Conservation (phyloP, 2,888 invertebrate genomes). For the Seira musarum region DNA sequence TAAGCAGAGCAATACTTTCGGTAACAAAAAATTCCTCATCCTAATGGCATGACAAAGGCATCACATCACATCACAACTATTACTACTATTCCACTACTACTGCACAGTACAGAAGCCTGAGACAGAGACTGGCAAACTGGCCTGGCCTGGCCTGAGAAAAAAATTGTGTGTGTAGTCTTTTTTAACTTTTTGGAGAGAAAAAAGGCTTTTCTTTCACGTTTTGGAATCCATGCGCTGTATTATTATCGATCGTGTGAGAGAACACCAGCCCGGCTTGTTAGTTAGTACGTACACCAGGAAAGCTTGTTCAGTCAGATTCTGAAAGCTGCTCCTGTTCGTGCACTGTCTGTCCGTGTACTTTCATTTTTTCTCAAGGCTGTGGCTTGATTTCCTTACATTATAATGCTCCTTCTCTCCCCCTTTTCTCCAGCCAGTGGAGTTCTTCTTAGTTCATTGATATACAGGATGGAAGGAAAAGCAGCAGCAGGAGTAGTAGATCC, state of each 20-base stretch:
- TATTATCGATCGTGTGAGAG: conserved; percentile 51
- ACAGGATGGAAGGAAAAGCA: conserved; percentile 8
- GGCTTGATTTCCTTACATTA: conserved; percentile 22
- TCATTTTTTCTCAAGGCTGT: conserved; percentile 38
- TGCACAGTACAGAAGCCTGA: neutral
- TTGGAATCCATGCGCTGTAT: conserved; percentile 54
- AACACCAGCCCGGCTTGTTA: conserved; percentile 53
- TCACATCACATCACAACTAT: too few species aligned
- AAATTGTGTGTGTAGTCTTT: neutral
- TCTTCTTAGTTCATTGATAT: conserved; percentile 35
- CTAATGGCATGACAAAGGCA: too few species aligned
- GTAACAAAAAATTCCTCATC: too few species aligned
- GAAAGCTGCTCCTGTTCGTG: conserved; percentile 31
- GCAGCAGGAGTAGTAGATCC: too few species aligned
- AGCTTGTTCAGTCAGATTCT: conserved; percentile 38
- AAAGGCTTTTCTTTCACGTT: conserved; percentile 26
- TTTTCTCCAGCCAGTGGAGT: conserved; percentile 1
- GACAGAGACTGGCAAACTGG: neutral
- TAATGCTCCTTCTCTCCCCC: neutral
- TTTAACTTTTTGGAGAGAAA: conserved; percentile 4
- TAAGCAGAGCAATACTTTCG: too few species aligned
- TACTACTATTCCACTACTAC: neutral
- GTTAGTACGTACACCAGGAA: conserved; percentile 29
- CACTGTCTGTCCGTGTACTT: conserved; percentile 38
- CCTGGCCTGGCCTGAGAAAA: neutral